Evolutionary conservation across 2,113 vertebrate species (phyloP), one percentile per base, ranked within the genome.

Genomic region (Coptodon rendalli): DNA sequence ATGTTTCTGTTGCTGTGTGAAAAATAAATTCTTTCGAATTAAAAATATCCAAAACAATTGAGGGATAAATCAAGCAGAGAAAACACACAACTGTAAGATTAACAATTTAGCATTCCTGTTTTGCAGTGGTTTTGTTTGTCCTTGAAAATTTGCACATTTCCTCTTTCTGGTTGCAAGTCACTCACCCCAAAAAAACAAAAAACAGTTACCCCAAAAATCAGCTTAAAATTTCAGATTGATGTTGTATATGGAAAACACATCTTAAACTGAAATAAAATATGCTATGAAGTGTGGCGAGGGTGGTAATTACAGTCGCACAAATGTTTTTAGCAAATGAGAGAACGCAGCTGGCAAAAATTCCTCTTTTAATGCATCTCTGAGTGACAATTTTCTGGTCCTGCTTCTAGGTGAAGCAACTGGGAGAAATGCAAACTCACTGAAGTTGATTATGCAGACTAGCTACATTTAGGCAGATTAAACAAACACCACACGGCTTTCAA

Each of bases 301-400:
- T 54, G 57, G 38, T 80, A 83, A 90, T 89, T 86, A 88, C 43
- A 89, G 56, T 81, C 83, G 45, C 52, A 71, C 56, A 81, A 27
- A 52, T 81, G 89, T 66, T 82, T 90, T 80, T 19, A 85, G 57
- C 11, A 57, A 80, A 80, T 81, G 73, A 43, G 76, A 27, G 73
- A 85, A 71, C 16, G 19, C 76, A 24, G 68, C 45, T 79, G 80
- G 71, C 83, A 36, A 73, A 86, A 89, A 86, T 71, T 78, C 53
- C 68, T 84, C 45, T 85, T 85, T 85, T 53, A 86, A 85, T 76
- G 83, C 80, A 81, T 76, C 82, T 53, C 80, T 86, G 45, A 90
- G 43, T 56, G 73, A 53, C 71, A 85, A 79, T 87, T 91, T 87
- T 81, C 85, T 86, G 81, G n/a, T 76, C 63, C 73, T 31, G 59